Base-by-base conservation (phyloP, 1,140 invertebrate species). In the Cotesia chilonis region DNA sequence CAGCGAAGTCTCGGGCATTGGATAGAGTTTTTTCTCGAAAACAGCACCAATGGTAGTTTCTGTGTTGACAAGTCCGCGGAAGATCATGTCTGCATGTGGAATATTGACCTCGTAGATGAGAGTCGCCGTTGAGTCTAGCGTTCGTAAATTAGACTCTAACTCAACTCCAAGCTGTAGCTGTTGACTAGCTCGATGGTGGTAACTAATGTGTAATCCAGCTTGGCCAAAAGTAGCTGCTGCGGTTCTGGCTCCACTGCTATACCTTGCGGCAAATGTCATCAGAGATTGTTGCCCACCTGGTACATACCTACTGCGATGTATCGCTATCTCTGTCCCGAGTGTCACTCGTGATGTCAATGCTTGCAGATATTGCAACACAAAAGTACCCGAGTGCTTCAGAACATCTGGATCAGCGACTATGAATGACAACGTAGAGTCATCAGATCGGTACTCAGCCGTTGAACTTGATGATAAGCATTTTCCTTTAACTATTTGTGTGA, bases 51-150 rank as follows among this genome's bases (percentile, higher is more conserved):
- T 87, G 68, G 89, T 92, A 86, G 90, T 92, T 77, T 94, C 92
- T 4, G 91, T 91, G 79, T 95, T 94, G 14, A 93, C 79, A 75
- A 91, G 87, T 74, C 91, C 92, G 84, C 89, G 89, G 79, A 95
- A 93, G 1, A 89, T 84, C 6, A 92, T 82, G 79, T 93, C 90
- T n/a, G 92, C 90, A 79, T 91, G 90, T 1, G 93, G 92, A 41
- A 95, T 79, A 77, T 95, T 91, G 52, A 93, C 81, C 81, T 93
- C 92, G 79, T 95, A 96, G 47, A 90, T 92, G 37, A 95, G 82
- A 1, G 90, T 90, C 6, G 91, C 91, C n/a, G 89, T 86, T 20
- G 92, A 91, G 71, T 94, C 91, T 65, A 89, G 88, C 57, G 88
- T 88, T 61, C 89, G 83, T 37, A 91, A 81, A 79, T 92, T 92